Percentiles rank a stretch among this genome's conserved stretches.
Conservation (phyloP, 2,113 vertebrate species). For the Agapornis roseicollis region DNA sequence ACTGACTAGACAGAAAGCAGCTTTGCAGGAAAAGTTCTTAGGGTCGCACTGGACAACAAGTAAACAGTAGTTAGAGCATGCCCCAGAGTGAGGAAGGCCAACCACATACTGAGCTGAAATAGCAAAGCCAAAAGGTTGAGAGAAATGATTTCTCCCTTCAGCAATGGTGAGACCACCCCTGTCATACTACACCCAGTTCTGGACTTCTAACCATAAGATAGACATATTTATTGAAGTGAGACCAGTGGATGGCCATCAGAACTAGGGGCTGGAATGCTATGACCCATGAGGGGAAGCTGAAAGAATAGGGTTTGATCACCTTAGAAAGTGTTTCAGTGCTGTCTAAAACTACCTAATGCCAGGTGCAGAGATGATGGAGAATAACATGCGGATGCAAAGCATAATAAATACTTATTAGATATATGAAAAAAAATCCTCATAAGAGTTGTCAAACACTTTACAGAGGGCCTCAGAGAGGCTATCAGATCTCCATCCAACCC, state of each 20-base stretch:
- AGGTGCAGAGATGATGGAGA: not conserved
- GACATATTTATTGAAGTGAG: not conserved
- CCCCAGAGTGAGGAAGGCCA: not conserved
- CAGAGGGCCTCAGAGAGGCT: not conserved
- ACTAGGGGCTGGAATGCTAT: not conserved
- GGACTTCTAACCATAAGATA: not conserved
- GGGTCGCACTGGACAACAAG: not conserved
- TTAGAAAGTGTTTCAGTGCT: not conserved
- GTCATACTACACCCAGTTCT: too few relatives aligned
- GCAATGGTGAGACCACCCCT: not conserved
- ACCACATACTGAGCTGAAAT: not conserved
- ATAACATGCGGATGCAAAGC: not conserved
- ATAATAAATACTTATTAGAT: not conserved
- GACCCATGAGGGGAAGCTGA: not conserved
- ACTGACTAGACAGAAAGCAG: not conserved
- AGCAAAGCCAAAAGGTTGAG: not conserved
- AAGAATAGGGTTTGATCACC: not conserved
- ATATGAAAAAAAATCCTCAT: not conserved
- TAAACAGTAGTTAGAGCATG: not conserved
- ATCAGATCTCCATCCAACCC: not conserved
- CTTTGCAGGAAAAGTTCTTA: not conserved
- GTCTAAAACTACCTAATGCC: not conserved
- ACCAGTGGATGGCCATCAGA: not conserved
- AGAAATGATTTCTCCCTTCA: not conserved
- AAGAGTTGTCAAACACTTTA: not conserved